phyloP scores from a whole-genome alignment of 2,797 vertebrate genomes.

The Eulemur rubriventer region DNA sequence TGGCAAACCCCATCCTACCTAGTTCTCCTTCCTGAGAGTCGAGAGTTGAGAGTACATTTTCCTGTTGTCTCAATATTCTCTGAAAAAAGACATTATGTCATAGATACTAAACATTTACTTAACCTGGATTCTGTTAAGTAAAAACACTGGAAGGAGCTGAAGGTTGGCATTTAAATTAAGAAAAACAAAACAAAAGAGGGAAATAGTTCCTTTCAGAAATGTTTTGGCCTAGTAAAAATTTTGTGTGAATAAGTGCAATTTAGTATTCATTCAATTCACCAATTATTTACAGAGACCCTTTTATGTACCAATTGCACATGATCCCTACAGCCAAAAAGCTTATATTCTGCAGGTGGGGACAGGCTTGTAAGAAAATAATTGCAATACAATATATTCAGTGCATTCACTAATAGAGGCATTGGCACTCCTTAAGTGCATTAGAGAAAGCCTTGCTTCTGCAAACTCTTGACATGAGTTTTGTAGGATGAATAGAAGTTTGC shows the following conservation, averaged over 20 bases:
- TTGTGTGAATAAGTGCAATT: neutral
- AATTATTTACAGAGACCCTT: neutral
- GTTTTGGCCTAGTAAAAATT: neutral
- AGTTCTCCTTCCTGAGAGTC: neutral
- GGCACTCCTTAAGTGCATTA: neutral
- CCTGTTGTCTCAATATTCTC: neutral
- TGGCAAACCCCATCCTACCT: neutral
- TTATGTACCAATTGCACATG: neutral
- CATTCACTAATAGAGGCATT: neutral
- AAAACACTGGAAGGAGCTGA: neutral
- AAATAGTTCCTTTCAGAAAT: conserved; percentile 14
- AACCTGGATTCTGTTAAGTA: neutral
- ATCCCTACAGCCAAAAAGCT: neutral
- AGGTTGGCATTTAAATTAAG: conserved; percentile 26
- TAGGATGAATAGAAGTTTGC: neutral
- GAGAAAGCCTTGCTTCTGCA: neutral
- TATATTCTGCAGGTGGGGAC: neutral
- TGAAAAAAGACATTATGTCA: neutral
- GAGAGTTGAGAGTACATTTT: neutral
- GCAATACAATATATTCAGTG: neutral
- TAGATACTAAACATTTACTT: neutral
- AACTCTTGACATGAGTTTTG: neutral
- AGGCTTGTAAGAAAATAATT: neutral
- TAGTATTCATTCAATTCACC: neutral
- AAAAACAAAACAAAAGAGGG: neutral